Base-by-base conservation (phyloP, 2,888 invertebrate species). In the Rutpela maculata region DNA sequence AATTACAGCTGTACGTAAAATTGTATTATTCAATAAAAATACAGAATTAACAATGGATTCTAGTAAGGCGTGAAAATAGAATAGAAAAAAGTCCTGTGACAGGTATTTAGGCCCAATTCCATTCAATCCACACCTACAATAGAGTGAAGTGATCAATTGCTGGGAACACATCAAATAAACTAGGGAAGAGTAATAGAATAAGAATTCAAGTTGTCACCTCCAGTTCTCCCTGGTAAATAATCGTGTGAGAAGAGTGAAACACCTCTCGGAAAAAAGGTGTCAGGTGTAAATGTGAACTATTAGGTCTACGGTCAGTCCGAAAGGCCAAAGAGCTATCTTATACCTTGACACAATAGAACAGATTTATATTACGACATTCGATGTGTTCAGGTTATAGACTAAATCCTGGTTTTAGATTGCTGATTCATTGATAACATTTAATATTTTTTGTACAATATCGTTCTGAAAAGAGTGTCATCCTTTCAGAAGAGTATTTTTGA, bases 91-190 rank as follows among this genome's bases (percentile, higher is more conserved):
- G n/a, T n/a, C n/a, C 50, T 4, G 50, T 70, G 78, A 76, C 75
- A 76, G 73, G 78, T 78, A 78, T 75, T 78, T 76, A 73, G 70
- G 75, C 31, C 59, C 65, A 59, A 75, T 65, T 74, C 77, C 59
- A 74, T 79, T 79, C 76, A 79, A 17, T 66, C 69, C 60, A 79
- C 74, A 74, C 77, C 63, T 75, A 66, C 74, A 71, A 76, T 77
- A 65, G 75, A 74, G 62, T 22, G 74, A 35, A 57, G 71, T 67
- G 70, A 80, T 80, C 79, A 80, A 80, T 80, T 78, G 62, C 43
- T 43, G 50, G 66, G 73, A 70, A 66, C 76, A 71, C 70, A 73
- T 77, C 77, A 70, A 77, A 72, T 77, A 79, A 77, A 79, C 75
- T 65, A 57, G 73, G 63, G 43, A 69, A 59, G 60, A 74, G 70